Base-by-base conservation (phyloP, 2,888 invertebrate species). In the Panopea generosa region DNA sequence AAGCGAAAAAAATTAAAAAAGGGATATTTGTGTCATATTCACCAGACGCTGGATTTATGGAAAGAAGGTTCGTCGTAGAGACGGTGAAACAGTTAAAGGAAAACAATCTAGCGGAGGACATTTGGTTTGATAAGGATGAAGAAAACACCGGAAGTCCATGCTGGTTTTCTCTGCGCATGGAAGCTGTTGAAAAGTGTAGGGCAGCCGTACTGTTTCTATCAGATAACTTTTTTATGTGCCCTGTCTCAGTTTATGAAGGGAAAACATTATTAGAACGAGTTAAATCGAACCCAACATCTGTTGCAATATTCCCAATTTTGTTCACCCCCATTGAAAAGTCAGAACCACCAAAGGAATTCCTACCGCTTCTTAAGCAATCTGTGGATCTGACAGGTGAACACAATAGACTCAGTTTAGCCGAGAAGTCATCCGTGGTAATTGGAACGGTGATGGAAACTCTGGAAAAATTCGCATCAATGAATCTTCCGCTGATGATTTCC, bases 41-140 rank as follows among this genome's bases (percentile, higher is more conserved):
- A 7, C 91, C 91, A 0, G 92, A 92, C 84, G 90, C 91, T 11
- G 90, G 90, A 6, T 92, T 90, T 77, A 20, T 86, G 27, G 92
- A 92, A 75, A 82, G 90, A 40, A 88, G 87, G 61, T 91, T 92
- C 83, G 90, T 92, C 9, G 89, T 89, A 2, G 92, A 92, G 78
- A 86, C 87, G 26, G 89, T 91, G 7, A 81, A 86, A 49, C 91
- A 92, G 63, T 75, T 92, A 33, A 92, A 92, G 62, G 91, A 91
- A 69, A 91, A 91, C 69, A 90, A 91, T 61, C 75, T 92, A 22
- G 89, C 90, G 9, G 92, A 91, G 55, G 91, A 91, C 72, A 87
- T 92, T 38, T 92, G 92, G 92, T 91, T 92, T 83, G 92, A 92
- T 70, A 90, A 90, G 69, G 91, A 92, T 77, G 92, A 92, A 72